Evolutionary conservation across 2,113 vertebrate species (phyloP).

Genomic region (Chloropsis hardwickii): DNA sequence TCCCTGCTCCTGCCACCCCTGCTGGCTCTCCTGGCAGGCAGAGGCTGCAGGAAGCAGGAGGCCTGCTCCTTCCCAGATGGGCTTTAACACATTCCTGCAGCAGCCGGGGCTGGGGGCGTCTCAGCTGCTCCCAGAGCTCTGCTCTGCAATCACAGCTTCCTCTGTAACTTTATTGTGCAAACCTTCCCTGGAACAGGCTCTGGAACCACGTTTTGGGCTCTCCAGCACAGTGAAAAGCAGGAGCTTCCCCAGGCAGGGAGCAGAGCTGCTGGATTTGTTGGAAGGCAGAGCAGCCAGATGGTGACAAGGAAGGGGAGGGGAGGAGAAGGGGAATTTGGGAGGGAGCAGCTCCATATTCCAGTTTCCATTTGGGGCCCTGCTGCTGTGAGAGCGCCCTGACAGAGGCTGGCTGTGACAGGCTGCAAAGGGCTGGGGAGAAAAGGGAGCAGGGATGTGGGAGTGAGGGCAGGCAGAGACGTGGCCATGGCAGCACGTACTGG

Average conservation of each 20-base stretch:
- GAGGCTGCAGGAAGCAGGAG: constrained; percentile 1
- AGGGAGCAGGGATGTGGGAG: not conserved
- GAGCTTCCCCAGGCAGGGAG: constrained; percentile 18
- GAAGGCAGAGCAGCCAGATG: constrained; percentile 12
- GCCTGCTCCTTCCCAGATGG: constrained; percentile 10
- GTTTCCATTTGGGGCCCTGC: not conserved
- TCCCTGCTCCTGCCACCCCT: not conserved
- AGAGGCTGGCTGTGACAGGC: not conserved
- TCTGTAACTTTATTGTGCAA: not conserved
- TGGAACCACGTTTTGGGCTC: not conserved
- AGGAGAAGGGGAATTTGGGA: not conserved
- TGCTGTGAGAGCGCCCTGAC: not conserved
- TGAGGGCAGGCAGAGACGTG: not conserved
- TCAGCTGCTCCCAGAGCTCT: not conserved
- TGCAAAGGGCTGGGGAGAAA: not conserved
- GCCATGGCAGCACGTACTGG: not conserved
- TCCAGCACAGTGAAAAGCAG: not conserved
- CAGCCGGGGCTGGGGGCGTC: not conserved
- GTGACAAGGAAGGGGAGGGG: not conserved
- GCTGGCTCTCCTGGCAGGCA: constrained; percentile 19
- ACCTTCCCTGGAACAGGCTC: not conserved
- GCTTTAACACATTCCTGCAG: not conserved
- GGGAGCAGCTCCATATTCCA: not conserved
- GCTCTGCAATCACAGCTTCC: not conserved
- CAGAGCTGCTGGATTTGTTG: not conserved